Evolutionary conservation across 2,888 invertebrate genomes (phyloP).

Genomic region (Rugalucina vietnamica): DNA sequence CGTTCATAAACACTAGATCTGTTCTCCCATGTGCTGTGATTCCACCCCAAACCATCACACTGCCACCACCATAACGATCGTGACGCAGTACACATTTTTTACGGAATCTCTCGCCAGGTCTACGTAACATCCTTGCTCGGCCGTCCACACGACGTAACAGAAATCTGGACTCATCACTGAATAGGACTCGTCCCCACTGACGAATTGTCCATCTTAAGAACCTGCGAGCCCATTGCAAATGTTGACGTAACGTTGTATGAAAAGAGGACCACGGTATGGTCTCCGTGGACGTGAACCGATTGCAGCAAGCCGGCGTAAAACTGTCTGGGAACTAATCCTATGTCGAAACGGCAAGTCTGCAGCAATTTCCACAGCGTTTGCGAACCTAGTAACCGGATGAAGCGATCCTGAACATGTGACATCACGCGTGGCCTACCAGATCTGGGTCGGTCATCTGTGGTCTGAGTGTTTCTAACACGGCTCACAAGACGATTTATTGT

Average conservation of each 20-base stretch:
- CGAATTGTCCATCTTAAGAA: neutral
- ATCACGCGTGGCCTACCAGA: neutral
- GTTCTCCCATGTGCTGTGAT: neutral
- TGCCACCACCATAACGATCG: neutral
- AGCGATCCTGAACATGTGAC: neutral
- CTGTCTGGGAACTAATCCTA: neutral
- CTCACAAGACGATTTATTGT: neutral
- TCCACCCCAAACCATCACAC: neutral
- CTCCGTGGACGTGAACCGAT: neutral
- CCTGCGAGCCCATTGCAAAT: neutral
- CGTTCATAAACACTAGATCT: neutral
- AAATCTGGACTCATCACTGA: neutral
- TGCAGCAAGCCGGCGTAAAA: neutral
- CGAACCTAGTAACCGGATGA: neutral
- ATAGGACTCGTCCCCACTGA: neutral
- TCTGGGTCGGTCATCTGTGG: neutral
- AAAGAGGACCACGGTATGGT: neutral
- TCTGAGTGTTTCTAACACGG: neutral
- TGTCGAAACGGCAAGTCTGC: neutral
- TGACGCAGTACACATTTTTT: neutral
- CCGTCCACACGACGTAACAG: constrained; percentile 13
- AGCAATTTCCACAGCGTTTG: neutral
- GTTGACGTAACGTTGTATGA: neutral
- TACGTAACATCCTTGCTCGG: neutral
- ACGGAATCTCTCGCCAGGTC: neutral